phyloP scores from a whole-genome alignment of 2,888 invertebrate species.

The Tetrapedia diversipes region DNA sequence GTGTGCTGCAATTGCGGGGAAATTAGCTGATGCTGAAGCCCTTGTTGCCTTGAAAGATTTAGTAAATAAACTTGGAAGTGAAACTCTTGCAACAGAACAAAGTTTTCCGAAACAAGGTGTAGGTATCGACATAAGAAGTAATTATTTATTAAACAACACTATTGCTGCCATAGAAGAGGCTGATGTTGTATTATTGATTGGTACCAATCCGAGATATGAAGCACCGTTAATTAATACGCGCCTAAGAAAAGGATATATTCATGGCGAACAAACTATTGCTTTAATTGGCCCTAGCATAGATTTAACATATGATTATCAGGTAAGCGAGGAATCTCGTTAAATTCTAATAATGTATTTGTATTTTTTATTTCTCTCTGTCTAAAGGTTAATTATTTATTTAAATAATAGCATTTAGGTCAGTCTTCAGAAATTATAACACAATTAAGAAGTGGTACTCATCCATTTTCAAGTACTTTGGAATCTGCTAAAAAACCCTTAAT shows the following conservation, averaged over 20 bases:
- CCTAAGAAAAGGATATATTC: constrained; percentile 97
- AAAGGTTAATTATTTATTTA: constrained; percentile 41
- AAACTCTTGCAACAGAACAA: constrained; percentile 95
- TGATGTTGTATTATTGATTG: constrained; percentile 95
- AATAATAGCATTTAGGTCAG: constrained; percentile 91
- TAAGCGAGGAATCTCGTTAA: constrained; percentile 71
- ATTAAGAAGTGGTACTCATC: constrained; percentile 89
- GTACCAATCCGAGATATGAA: constrained; percentile 98
- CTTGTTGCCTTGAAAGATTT: constrained; percentile 96
- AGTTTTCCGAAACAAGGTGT: constrained; percentile 90
- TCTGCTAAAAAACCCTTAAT: constrained; percentile 94
- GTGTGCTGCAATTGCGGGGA: constrained; percentile 94
- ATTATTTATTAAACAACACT: constrained; percentile 95
- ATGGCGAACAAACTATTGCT: constrained; percentile 93
- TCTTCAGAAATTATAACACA: constrained; percentile 89
- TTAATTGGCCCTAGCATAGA: constrained; percentile 96
- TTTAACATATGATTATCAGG: constrained; percentile 95
- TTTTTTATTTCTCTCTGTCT: constrained; percentile 13
- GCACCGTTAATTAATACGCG: constrained; percentile 98
- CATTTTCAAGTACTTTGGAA: constrained; percentile 88
- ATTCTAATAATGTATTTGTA: not conserved
- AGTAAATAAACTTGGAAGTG: constrained; percentile 93
- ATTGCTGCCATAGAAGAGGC: constrained; percentile 96
- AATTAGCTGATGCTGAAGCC: constrained; percentile 95
- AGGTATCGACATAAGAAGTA: constrained; percentile 94